Evolutionary conservation across 2,113 vertebrate genomes (phyloP), one percentile per base, ranked within the genome.

Genomic region (Protobothrops mucrosquamatus): DNA sequence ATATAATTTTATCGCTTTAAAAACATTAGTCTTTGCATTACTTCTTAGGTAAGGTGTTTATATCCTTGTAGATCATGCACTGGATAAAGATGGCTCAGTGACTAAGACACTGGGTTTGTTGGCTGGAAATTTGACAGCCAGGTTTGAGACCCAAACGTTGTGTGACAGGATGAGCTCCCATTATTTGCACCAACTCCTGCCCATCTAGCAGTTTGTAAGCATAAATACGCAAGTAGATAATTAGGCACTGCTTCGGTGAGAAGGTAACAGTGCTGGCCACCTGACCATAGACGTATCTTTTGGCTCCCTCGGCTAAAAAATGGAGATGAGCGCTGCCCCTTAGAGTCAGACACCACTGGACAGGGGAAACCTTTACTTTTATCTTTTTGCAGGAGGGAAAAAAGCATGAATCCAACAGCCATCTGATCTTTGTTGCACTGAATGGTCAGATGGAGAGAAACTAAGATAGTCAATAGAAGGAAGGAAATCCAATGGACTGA

Each of bases 401-500:
- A 56, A 85, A 11, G 23, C 8, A 29, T 26, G 26, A 9, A 9
- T 64, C 89, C n/a, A 56, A 34, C 52, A 29, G 34, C 69, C 15
- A 20, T 39, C n/a, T 39, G 69, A 57, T 29, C 24, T 86, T 29
- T 22, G 34, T 54, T 56, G 56, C 29, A 6, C 46, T 54, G 9
- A 74, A 52, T 26, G 39, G 24, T 43, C 24, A 61, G 55, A 26
- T 90, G 26, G 59, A 64, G 57, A 61, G 12, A 29, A 43, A 39
- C 5, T 61, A 56, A 74, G 6, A 52, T 92, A 51, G 94, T 93
- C 89, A 89, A 22, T 93, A 52, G 6, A 92, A 92, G 56, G 48
- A 88, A 91, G 96, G 92, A 94, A 95, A 94, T 85, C 89, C 87
- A 29, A 15, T 74, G 46, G 20, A 14, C 15, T 87, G 14, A 39